Evolutionary conservation across 2,888 invertebrate genomes (phyloP).

Genomic region (Mellilla xanthometata): DNA sequence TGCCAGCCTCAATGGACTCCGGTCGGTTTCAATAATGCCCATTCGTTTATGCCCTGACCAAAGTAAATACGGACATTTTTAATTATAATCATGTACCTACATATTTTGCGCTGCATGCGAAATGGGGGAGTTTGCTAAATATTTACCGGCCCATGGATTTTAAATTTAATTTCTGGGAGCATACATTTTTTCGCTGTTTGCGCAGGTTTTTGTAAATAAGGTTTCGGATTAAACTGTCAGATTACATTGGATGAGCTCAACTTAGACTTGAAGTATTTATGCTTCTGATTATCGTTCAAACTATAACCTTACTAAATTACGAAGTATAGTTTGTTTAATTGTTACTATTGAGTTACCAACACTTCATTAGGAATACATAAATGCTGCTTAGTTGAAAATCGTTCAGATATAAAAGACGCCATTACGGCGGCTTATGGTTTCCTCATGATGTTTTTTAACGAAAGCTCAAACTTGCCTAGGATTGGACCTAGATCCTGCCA

Average conservation of each 20-base stretch:
- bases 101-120: background rate
- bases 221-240: background rate
- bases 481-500: no score
- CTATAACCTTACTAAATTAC: no score
- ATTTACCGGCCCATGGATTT: background rate
- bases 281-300: no score
- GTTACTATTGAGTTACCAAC: no score
- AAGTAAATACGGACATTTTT: constrained; percentile 16
- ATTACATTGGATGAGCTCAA: background rate
- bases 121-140: background rate
- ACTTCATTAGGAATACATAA: no score
- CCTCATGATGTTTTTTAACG: no score
- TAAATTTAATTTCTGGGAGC: constrained; percentile 1
- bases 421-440: no score
- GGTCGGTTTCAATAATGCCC: constrained; percentile 46
- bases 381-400: no score
- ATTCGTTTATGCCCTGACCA: constrained; percentile 25
- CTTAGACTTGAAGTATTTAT: no score
- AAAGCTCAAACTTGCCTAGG: no score
- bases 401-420: no score
- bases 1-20: constrained; percentile 42
- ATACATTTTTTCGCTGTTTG: background rate
- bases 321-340: no score
- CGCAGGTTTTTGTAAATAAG: background rate
- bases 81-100: constrained; percentile 17